A percentile compares a stretch with the other conserved stretches of the same genome.
Conservation (phyloP, 2,888 invertebrate species). For the Amphipoea lucens region DNA sequence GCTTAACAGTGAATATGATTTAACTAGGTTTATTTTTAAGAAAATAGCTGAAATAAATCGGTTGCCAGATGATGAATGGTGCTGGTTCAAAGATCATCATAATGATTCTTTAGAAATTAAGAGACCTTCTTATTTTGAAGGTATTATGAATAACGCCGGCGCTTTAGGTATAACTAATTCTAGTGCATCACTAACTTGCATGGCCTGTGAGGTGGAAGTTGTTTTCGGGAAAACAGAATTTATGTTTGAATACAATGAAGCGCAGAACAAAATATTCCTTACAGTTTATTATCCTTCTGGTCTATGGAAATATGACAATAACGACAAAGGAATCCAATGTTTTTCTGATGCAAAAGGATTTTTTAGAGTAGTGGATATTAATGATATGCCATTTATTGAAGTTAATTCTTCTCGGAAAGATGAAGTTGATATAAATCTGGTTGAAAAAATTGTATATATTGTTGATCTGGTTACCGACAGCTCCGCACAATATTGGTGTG, state of each 20-base stretch:
- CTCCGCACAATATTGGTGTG: conserved; percentile 92
- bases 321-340: conserved; percentile 90
- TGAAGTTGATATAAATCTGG: conserved; percentile 38
- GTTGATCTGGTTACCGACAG: conserved; percentile 87
- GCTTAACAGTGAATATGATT: conserved; percentile 68
- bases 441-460: conserved; percentile 86
- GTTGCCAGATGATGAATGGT: conserved; percentile 76
- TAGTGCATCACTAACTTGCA: conserved; percentile 75
- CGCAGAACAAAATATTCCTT: conserved; percentile 81
- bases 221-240: conserved; percentile 78
- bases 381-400: conserved; percentile 76
- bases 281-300: conserved; percentile 90
- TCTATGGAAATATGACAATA: conserved; percentile 86
- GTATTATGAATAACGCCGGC: conserved; percentile 80
- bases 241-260: conserved; percentile 78
- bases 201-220: conserved; percentile 83
- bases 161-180: conserved; percentile 73
- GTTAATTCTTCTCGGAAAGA: conserved; percentile 45
- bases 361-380: conserved; percentile 84
- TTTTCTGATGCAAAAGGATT: conserved; percentile 91
- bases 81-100: conserved; percentile 77
- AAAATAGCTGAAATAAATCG: conserved; percentile 76
- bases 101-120: conserved; percentile 30
- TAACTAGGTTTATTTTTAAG: conserved; percentile 80
- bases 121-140: conserved; percentile 60